A percentile compares a stretch with the other conserved stretches of the same genome.
Evolutionary conservation across 2,113 vertebrate genomes (phyloP).

Genomic region (Pantherophis guttatus): DNA sequence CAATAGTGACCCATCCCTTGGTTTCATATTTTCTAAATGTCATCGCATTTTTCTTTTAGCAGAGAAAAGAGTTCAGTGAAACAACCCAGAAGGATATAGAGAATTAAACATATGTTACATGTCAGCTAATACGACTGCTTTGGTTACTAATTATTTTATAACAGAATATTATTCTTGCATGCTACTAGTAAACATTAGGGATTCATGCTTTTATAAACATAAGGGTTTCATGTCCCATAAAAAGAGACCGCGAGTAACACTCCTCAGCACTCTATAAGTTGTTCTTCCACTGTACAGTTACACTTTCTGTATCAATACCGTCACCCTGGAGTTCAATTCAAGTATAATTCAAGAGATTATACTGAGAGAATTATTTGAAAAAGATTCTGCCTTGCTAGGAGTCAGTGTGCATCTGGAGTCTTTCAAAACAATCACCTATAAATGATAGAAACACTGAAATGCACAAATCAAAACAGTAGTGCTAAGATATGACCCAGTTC

Average conservation of each 20-base stretch:
- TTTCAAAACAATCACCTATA: slow-evolving; percentile 20
- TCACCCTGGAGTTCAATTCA: background rate
- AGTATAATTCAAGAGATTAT: slow-evolving; percentile 26
- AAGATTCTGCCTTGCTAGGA: slow-evolving; percentile 14
- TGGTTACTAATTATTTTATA: background rate
- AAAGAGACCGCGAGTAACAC: background rate
- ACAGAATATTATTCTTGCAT: background rate
- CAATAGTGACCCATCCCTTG: background rate
- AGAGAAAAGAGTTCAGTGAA: background rate
- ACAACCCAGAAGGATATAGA: background rate
- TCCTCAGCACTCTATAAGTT: background rate
- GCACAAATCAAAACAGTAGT: background rate
- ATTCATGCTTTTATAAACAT: background rate
- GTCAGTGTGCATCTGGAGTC: slow-evolving; percentile 17
- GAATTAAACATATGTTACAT: background rate
- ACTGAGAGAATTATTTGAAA: slow-evolving; percentile 41
- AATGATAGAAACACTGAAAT: background rate
- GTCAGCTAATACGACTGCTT: background rate
- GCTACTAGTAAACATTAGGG: background rate
- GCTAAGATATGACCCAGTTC: background rate
- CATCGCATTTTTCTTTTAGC: background rate
- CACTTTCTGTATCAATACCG: background rate
- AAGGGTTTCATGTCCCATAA: background rate
- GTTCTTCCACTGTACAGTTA: background rate
- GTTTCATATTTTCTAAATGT: background rate